These are phyloP conservation scores for Lontra canadensis DNA, from an alignment of 2,113 vertebrate species.

Conservation along the genomic window DNA sequence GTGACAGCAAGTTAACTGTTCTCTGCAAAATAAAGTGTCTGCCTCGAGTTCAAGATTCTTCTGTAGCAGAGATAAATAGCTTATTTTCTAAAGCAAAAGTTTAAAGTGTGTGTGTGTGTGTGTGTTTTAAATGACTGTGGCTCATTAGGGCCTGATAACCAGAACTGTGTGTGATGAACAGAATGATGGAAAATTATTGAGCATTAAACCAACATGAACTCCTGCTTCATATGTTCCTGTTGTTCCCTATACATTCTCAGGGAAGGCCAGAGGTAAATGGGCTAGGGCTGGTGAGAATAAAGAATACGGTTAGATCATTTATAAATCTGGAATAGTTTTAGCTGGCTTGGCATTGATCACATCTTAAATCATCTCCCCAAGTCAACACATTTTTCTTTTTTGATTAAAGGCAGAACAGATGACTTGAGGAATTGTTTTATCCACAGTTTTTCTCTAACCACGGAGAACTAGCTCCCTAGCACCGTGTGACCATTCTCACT, in stretches of 20 bases:
- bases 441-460: background rate
- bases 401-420: conserved; percentile 35
- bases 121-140: background rate
- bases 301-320: background rate
- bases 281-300: background rate
- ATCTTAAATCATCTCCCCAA: conserved; percentile 18
- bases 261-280: background rate
- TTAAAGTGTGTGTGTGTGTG: background rate
- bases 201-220: conserved; percentile 20
- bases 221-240: background rate
- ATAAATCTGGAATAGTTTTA: conserved; percentile 21
- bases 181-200: background rate
- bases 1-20: background rate
- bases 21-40: background rate
- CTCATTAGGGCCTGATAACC: background rate
- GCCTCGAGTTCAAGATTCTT: conserved; percentile 15
- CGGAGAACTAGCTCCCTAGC: background rate
- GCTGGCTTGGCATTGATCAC: background rate
- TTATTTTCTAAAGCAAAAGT: background rate
- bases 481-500: background rate
- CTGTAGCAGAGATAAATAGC: background rate
- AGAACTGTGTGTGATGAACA: background rate
- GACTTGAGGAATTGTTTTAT: background rate
- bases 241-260: background rate
- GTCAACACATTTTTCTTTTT: background rate